Base-by-base conservation (phyloP, 2,113 vertebrate genomes). In the Anas platyrhynchos region DNA sequence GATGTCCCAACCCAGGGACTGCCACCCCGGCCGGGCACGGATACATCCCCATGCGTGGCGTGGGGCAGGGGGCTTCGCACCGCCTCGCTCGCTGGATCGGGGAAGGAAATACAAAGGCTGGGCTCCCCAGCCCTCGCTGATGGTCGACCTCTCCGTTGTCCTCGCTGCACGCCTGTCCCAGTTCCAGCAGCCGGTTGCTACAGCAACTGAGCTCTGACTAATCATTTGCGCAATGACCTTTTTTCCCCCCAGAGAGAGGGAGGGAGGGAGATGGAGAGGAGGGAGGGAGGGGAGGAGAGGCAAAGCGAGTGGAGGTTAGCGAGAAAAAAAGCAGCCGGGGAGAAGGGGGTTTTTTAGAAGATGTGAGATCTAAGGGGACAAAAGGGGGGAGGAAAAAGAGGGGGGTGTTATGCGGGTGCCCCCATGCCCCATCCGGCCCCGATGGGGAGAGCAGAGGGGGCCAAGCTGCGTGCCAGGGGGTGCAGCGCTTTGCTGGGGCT, bases 171-270 rank as follows among this genome's bases (percentile, higher is more conserved):
- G 98, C 98, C 98, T 98, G 98, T 98, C 98, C 98, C 96, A 98
- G 98, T 98, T 98, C 98, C 98, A 97, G 98, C 94, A 98, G 98
- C 97, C 96, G 97, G 98, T 99, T 98, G 98, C 98, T 97, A 98
- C 98, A 98, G 98, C 98, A 98, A 99, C 98, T 97, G 98, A 98
- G 98, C 98, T 99, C 98, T 98, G 98, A 98, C 98, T 99, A 99
- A 99, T 99, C 98, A 98, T 99, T 99, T 98, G 99, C 98, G 98
- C 99, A 99, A 99, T 98, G 98, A 99, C 98, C 98, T 99, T 99
- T 99, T 98, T 98, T 98, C 98, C 98, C 98, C 98, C 98, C 98
- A 98, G 98, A 98, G 98, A 98, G 98, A 98, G 97, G 89, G 97
- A 97, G 97, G 97, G 97, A 96, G 96, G 96, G 95, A 96, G 97